phyloP scores from a whole-genome alignment of 2,797 vertebrate species.

The Silurus aristotelis region DNA sequence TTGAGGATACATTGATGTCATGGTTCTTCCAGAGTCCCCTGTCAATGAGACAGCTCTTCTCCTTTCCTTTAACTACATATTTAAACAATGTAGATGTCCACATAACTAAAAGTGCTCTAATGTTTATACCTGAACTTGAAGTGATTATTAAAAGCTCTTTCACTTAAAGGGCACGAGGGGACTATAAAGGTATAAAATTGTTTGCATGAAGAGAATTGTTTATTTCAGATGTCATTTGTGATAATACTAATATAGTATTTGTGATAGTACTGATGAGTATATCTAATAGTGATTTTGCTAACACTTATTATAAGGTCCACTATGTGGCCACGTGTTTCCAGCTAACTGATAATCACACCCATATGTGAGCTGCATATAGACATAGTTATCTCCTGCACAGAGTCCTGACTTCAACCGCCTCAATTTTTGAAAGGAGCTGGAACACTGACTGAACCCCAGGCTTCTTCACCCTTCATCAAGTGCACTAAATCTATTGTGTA shows the following conservation, averaged over 20 bases:
- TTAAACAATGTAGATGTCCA: constrained; percentile 26
- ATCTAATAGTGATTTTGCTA: not conserved
- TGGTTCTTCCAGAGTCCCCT: not conserved
- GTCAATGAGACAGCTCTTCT: not conserved
- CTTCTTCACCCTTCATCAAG: not conserved
- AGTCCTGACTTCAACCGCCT: not conserved
- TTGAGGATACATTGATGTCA: not conserved
- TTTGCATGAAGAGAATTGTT: constrained; percentile 24
- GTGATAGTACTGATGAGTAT: too few relatives aligned
- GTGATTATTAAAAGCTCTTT: constrained; percentile 29
- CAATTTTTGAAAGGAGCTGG: not conserved
- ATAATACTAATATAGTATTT: too few relatives aligned
- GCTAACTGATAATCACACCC: not conserved
- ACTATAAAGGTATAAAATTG: constrained; percentile 17
- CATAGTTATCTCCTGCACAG: not conserved
- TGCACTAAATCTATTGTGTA: not conserved
- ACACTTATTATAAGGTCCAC: not conserved
- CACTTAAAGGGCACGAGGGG: constrained; percentile 9
- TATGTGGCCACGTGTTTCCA: not conserved
- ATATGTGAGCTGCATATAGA: not conserved
- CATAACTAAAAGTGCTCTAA: constrained; percentile 1
- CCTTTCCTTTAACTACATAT: not conserved
- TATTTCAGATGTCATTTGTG: not conserved
- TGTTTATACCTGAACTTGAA: not conserved
- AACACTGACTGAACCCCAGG: not conserved